phyloP scores from a whole-genome alignment of 2,888 invertebrate genomes.

The Melinaea marsaeus region DNA sequence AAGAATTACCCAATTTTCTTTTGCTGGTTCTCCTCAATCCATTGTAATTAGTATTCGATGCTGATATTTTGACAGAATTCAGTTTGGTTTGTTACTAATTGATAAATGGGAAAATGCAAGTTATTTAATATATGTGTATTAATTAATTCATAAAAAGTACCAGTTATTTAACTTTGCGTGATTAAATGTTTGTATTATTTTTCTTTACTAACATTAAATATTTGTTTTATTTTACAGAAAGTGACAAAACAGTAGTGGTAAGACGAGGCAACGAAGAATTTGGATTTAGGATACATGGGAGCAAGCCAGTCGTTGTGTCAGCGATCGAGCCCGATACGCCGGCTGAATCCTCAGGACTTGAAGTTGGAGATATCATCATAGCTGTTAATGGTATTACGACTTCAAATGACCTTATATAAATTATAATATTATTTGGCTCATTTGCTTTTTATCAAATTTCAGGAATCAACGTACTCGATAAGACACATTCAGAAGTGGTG shows the following conservation, averaged over 20 bases:
- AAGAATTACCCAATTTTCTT: too few species aligned
- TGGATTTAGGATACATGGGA: constrained; percentile 96
- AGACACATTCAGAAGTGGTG: constrained; percentile 95
- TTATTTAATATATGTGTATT: too few species aligned
- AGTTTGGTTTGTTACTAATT: too few species aligned
- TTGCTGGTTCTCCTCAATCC: too few species aligned
- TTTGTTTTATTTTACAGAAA: constrained; percentile 75
- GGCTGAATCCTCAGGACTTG: constrained; percentile 93
- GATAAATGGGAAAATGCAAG: too few species aligned
- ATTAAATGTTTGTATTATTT: too few species aligned
- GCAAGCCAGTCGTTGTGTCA: constrained; percentile 96
- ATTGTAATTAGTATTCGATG: too few species aligned
- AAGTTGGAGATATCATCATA: constrained; percentile 96
- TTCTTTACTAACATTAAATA: background rate
- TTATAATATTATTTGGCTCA: too few species aligned
- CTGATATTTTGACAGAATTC: too few species aligned
- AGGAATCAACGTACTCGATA: constrained; percentile 91
- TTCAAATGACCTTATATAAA: too few species aligned
- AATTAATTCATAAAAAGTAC: too few species aligned
- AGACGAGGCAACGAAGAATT: constrained; percentile 92
- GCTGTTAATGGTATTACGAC: constrained; percentile 85
- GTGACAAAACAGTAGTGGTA: constrained; percentile 91
- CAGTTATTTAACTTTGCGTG: too few species aligned
- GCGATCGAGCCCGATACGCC: constrained; percentile 96
- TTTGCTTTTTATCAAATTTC: constrained; percentile 36